Evolutionary conservation across 2,888 invertebrate species (phyloP), one percentile per base, ranked within the genome.

Genomic region (Hypomecis atomaria): DNA sequence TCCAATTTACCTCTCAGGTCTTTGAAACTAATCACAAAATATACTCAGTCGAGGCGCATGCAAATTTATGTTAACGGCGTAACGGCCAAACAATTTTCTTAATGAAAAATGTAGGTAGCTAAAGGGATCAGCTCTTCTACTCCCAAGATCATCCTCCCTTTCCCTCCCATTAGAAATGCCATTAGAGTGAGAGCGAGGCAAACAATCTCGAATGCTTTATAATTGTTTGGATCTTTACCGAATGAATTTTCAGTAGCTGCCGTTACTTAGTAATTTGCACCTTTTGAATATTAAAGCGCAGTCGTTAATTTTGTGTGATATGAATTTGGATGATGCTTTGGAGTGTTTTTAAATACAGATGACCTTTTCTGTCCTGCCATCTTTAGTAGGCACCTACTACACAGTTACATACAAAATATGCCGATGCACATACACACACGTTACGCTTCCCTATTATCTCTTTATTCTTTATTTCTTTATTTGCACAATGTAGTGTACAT

Each of bases 51-150:
- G 48, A 48, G 54, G 59, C 62, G 34, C 57, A 71, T 70, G 71
- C 67, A 71, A 71, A 71, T 71, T 71, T 66, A 69, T 71, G 71
- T 60, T 42, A 68, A 69, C 63, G 50, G 38, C 57, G 64, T 62
- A 56, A 59, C 62, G 57, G 61, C 65, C 61, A 60, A 66, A 67
- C 65, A 71, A 71, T 69, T 65, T 67, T 65, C 69, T 58, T 69
- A 66, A 69, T 71, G 65, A 70, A 68, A 71, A 67, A 69, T 62
- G 50, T 65, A 62, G 54, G 50, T 65, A 62, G 54, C 62, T 56
- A 52, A 62, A 65, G 55, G 60, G 60, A 66, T 66, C 60, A 66
- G 53, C 23, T 23, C 23, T 23, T 23, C 23, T 23, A 23, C 23
- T 23, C 23, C 23, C 23, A 23, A 23, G 23, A 23, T 23, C 23